Conservation (phyloP, 2,888 invertebrate genomes). For the Athrips mouffetella region DNA sequence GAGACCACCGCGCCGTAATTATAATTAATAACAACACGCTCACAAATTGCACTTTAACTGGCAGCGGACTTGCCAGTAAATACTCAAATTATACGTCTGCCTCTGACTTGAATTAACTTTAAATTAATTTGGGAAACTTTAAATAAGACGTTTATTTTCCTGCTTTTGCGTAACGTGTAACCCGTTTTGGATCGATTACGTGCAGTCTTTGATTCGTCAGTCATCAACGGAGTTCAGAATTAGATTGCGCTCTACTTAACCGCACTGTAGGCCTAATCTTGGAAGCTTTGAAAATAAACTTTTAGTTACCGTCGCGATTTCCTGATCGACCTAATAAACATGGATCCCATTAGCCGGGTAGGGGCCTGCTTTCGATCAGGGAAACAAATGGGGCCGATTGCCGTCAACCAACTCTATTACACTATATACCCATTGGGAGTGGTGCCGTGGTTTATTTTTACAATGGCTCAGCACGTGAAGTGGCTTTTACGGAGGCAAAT, state of each 20-base stretch:
- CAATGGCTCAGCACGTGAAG: conserved; percentile 31
- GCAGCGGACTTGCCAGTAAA: conserved; percentile 37
- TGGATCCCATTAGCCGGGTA: conserved; percentile 31
- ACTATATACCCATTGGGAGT: conserved; percentile 31
- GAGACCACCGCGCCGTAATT: conserved; percentile 40
- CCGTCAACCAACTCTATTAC: conserved; percentile 32
- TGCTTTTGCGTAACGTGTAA: conserved; percentile 11
- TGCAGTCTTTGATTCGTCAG: conserved; percentile 32
- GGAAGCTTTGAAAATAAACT: conserved; percentile 55
- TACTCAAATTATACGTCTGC: conserved; percentile 45
- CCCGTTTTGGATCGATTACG: conserved; percentile 19
- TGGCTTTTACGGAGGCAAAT: neutral
- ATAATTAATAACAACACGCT: conserved; percentile 53
- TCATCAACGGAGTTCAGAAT: conserved; percentile 33
- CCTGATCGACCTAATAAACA: conserved; percentile 65
- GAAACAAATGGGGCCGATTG: conserved; percentile 48
- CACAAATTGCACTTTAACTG: conserved; percentile 48
- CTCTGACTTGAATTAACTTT: conserved; percentile 38
- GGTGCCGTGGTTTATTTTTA: conserved; percentile 55
- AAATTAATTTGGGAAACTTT: conserved; percentile 31
- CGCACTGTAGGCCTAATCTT: conserved; percentile 29
- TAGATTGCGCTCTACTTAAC: conserved; percentile 26
- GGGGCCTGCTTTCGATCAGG: conserved; percentile 63
- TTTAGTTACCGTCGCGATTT: conserved; percentile 51
- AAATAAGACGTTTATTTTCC: conserved; percentile 11